A percentile compares a stretch with the other conserved stretches of the same genome.
These are phyloP conservation scores for Drosophila percnosoma DNA, from an alignment of 2,888 invertebrate species.

Conservation along the genomic window DNA sequence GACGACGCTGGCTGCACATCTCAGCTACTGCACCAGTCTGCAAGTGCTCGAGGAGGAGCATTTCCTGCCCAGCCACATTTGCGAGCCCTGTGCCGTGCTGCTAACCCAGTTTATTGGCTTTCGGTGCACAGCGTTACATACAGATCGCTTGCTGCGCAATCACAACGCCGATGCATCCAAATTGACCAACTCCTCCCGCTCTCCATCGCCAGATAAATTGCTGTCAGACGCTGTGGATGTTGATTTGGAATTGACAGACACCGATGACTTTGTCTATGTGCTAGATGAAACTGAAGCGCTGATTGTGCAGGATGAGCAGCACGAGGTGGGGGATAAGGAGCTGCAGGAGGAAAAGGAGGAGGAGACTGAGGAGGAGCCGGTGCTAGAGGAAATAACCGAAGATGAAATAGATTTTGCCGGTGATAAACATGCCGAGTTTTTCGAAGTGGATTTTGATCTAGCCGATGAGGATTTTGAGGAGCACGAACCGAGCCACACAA, in stretches of 20 bases:
- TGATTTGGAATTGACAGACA: conserved; percentile 11
- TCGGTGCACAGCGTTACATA: conserved; percentile 71
- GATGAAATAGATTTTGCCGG: conserved; percentile 26
- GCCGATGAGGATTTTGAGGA: conserved; percentile 11
- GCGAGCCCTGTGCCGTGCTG: conserved; percentile 68
- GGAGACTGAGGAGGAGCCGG: neutral
- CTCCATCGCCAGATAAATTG: neutral
- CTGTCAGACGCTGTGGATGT: neutral
- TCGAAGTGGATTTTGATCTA: conserved; percentile 25
- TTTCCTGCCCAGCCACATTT: conserved; percentile 76
- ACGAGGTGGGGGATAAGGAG: neutral
- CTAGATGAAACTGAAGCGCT: conserved; percentile 27
- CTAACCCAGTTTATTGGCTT: conserved; percentile 74
- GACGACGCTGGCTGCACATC: conserved; percentile 79
- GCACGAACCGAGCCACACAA: neutral
- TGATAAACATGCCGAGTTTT: conserved; percentile 20
- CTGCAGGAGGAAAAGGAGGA: neutral
- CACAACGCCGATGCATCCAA: conserved; percentile 38
- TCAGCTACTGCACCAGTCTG: conserved; percentile 72
- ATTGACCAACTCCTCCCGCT: neutral
- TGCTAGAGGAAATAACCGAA: conserved; percentile 39
- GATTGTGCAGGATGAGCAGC: neutral
- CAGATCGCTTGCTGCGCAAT: conserved; percentile 72
- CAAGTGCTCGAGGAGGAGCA: conserved; percentile 68
- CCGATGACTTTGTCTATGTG: conserved; percentile 44